These are phyloP conservation scores for Reticulitermes lucifugus DNA, from an alignment of 2,888 invertebrate species.

Conservation along the genomic window DNA sequence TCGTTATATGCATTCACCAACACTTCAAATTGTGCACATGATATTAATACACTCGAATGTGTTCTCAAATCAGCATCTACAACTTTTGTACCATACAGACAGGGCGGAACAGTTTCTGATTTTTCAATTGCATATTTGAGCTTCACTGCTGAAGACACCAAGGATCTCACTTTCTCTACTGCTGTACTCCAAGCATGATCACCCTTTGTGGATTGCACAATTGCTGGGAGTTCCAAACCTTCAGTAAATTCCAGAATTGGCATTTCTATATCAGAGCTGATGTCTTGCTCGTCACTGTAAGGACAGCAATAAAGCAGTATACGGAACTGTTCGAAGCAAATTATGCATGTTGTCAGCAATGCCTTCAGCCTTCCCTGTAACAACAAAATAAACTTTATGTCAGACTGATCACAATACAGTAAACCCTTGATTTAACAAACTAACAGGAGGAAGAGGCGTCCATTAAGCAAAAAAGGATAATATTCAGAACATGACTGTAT, in stretches of 20 bases:
- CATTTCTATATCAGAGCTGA: not conserved
- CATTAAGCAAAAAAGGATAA: too few relatives aligned
- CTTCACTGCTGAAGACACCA: constrained; percentile 30
- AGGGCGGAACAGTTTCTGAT: not conserved
- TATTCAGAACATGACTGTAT: too few relatives aligned
- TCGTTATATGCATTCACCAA: not conserved
- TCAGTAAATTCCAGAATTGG: not conserved
- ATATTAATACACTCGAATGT: constrained; percentile 53
- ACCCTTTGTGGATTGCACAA: constrained; percentile 32
- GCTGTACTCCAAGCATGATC: constrained; percentile 48
- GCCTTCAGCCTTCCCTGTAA: constrained; percentile 62
- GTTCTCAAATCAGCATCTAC: constrained; percentile 59
- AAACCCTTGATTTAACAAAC: too few relatives aligned
- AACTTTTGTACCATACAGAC: constrained; percentile 55
- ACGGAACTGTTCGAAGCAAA: constrained; percentile 76
- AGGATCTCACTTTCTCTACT: constrained; percentile 28
- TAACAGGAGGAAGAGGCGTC: too few relatives aligned
- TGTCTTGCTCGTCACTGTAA: constrained; percentile 55
- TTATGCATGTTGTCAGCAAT: constrained; percentile 66
- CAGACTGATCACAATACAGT: too few relatives aligned
- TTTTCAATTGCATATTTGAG: constrained; percentile 30
- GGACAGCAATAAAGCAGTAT: constrained; percentile 76
- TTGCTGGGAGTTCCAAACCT: not conserved
- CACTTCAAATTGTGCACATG: not conserved
- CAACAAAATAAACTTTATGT: not conserved